Evolutionary conservation across 2,797 vertebrate species (phyloP), one percentile per base, ranked within the genome.

Genomic region (Chelonia mydas): DNA sequence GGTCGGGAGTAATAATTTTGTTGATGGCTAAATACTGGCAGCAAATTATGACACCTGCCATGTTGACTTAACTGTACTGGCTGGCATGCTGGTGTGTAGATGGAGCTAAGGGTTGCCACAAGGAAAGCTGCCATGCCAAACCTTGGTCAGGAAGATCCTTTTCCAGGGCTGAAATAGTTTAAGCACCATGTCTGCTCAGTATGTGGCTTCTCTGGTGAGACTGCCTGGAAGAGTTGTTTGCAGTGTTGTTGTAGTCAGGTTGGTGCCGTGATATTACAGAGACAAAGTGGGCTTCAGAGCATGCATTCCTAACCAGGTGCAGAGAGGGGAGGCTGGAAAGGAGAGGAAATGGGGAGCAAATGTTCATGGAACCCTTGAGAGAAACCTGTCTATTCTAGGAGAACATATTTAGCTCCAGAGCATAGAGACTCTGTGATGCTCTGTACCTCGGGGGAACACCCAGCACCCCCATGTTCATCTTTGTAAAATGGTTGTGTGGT

Each of bases 271-370:
- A 37, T 21, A 72, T 41, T 41, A 23, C 19, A 72, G 65, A 41
- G n/a, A 72, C 5, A 21, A 23, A n/a, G 17, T 28, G 87, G 91
- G 94, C 91, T 97, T 98, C 83, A 21, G 89, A 50, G 81, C 90
- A 97, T 98, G 97, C 96, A 95, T 94, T 97, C 96, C 95, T 95
- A 93, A 94, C 93, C 93, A 96, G 92, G 89, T 97, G 96, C 95
- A 90, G 95, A 0, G 37, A 92, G 93, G 94, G 93, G 92, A 90
- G 89, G 87, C 93, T 95, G 95, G 94, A 97, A 68, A 97, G 97
- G 93, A 97, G 92, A 97, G 96, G 95, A 96, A 97, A 96, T 95
- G 97, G 94, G 93, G 94, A 96, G 96, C 96, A 97, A 98, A 97
- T 95, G 97, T 94, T 92, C 93, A n/a, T 81, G 37, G 88, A 96